Conservation (phyloP, 2,888 invertebrate genomes). For the Drosophila buzzatii region DNA sequence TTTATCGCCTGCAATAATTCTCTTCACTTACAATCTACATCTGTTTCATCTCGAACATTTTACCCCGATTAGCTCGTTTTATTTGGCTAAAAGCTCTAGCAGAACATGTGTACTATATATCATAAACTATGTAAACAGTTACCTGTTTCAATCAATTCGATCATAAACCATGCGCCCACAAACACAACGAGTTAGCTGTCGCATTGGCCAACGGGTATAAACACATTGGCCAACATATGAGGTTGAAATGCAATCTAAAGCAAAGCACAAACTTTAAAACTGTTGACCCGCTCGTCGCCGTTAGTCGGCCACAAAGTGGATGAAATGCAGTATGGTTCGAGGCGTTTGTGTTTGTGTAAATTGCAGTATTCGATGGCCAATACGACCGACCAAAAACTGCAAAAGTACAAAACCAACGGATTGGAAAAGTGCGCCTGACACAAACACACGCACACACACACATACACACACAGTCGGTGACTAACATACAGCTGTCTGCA, state of each 20-base stretch:
- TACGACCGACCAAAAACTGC: slow-evolving; percentile 91
- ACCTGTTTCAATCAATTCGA: slow-evolving; percentile 25
- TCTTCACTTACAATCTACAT: neutral
- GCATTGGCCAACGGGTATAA: slow-evolving; percentile 85
- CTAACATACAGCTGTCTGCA: slow-evolving; percentile 80
- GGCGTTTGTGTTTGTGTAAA: slow-evolving; percentile 90
- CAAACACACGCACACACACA: slow-evolving; percentile 81
- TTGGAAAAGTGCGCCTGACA: slow-evolving; percentile 91
- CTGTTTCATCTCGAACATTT: neutral
- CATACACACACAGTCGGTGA: slow-evolving; percentile 85
- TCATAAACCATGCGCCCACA: slow-evolving; percentile 20
- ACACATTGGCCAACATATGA: slow-evolving; percentile 93
- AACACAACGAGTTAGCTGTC: slow-evolving; percentile 1
- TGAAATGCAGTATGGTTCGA: slow-evolving; percentile 91
- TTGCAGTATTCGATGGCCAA: slow-evolving; percentile 95
- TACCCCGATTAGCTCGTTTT: neutral
- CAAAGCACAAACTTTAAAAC: slow-evolving; percentile 49
- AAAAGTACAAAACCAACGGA: slow-evolving; percentile 93
- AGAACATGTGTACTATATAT: neutral
- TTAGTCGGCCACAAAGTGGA: slow-evolving; percentile 90
- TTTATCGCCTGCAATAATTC: neutral
- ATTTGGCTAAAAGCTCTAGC: neutral
- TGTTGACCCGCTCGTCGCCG: slow-evolving; percentile 41
- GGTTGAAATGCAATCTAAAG: slow-evolving; percentile 87
- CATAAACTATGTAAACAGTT: slow-evolving; percentile 27